Percentiles rank a stretch among this genome's conserved stretches.
Conservation (phyloP, 2,113 vertebrate species). For the Anseranas semipalmata region DNA sequence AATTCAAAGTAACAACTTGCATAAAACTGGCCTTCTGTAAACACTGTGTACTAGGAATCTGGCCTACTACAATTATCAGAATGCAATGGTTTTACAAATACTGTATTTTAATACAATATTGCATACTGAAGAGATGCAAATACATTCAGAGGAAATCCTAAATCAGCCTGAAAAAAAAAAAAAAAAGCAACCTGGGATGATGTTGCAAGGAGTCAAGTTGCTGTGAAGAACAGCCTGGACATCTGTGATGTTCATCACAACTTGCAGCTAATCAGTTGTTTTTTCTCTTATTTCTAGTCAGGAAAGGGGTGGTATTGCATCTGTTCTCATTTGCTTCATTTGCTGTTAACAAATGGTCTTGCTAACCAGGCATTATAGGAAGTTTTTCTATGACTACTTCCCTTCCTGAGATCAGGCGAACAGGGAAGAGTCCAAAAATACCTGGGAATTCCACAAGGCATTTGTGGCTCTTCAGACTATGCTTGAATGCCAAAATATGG, state of each 20-base stretch:
- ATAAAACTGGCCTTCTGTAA: constrained; percentile 61
- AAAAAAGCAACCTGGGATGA: not conserved
- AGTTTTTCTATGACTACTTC: not conserved
- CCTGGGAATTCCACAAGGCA: not conserved
- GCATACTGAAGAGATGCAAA: constrained; percentile 1
- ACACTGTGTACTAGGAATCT: constrained; percentile 14
- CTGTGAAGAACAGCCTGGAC: not conserved
- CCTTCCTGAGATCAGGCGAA: not conserved
- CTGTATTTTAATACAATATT: not conserved
- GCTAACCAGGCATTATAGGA: not conserved
- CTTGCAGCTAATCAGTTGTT: not conserved
- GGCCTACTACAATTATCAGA: constrained; percentile 15
- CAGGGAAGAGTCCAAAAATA: not conserved
- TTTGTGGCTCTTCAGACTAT: not conserved
- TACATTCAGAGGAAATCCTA: constrained; percentile 53
- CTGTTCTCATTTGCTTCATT: not conserved
- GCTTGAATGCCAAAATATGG: not conserved
- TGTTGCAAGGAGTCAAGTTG: not conserved
- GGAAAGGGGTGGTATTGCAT: not conserved
- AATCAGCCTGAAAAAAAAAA: not conserved
- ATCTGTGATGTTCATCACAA: not conserved
- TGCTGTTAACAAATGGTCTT: not conserved
- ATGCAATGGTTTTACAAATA: constrained; percentile 37
- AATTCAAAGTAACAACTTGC: not conserved
- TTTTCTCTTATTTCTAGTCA: not conserved